Base-by-base conservation (phyloP, 2,888 invertebrate genomes). In the Lepeophtheirus nordmannii region DNA sequence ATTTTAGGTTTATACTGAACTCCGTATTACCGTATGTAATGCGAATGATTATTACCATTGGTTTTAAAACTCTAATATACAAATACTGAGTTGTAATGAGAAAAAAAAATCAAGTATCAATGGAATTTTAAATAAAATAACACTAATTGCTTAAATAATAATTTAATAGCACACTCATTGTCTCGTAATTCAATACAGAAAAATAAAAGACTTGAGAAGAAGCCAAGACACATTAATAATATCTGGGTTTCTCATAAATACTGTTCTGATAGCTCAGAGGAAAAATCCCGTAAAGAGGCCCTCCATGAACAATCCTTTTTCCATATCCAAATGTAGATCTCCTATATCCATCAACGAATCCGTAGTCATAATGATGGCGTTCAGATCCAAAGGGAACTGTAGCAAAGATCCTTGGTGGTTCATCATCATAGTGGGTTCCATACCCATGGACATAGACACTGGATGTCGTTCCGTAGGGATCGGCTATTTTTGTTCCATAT, bases 361-460 rank as follows among this genome's bases (percentile, higher is more conserved):
- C 62, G 17, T 62, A 62, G 10, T 46, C 40, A 23, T 62, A 62
- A 11, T 30, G 30, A 30, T 5, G 30, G 7, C 30, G 3, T 30
- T 30, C 30, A 2, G 30, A 30, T 30, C 30, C 30, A 30, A 30
- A 30, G 7, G 30, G 30, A 30, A 30, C 30, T 30, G 30, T 30
- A 5, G 30, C 30, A 30, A 30, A 30, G 30, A 30, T 30, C 30
- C 30, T 30, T 30, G 30, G 30, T 30, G 30, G 2, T 30, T 62
- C 39, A 2, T 62, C 22, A 12, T 38, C 40, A 17, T 62, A 12
- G 62, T 17, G 20, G 5, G 62, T 62, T 10, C 62, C 62, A n/a
- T 40, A 62, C 14, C 62, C 62, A 39, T 62, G 62, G 41, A 62
- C 62, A 23, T 62, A 62, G n/a, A 62, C 62, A n/a, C 30, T 30